These are phyloP conservation scores for Dexiosoma caninum DNA, from an alignment of 2,888 invertebrate species.

Conservation along the genomic window DNA sequence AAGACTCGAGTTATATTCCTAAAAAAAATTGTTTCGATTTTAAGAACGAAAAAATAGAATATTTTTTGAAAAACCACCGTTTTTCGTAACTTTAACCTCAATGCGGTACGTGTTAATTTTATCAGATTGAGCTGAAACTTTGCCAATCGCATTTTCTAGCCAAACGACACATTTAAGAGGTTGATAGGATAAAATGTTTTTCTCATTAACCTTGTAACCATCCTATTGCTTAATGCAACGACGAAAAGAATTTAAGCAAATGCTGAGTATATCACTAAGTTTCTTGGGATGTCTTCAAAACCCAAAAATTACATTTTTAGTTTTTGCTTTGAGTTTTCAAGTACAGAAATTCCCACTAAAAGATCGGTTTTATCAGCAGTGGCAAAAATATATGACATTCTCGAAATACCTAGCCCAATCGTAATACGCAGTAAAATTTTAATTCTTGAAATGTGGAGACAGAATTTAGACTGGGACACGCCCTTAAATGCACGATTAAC, in stretches of 20 bases:
- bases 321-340: slow-evolving; percentile 30
- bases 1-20: too few species aligned
- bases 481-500: not conserved
- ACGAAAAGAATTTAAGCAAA: not conserved
- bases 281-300: slow-evolving; percentile 26
- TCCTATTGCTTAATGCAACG: too few species aligned
- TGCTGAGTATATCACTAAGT: slow-evolving; percentile 7
- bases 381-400: slow-evolving; percentile 50
- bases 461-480: slow-evolving; percentile 40
- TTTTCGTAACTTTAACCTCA: too few species aligned
- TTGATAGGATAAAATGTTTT: too few species aligned
- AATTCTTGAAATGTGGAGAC: slow-evolving; percentile 56
- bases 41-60: too few species aligned
- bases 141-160: too few species aligned
- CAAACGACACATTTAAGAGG: too few species aligned
- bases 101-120: too few species aligned
- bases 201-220: too few species aligned
- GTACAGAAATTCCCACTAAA: slow-evolving; percentile 31
- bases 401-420: slow-evolving; percentile 51
- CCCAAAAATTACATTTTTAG: not conserved
- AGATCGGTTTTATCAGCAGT: slow-evolving; percentile 18
- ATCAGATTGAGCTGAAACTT: too few species aligned
- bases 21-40: too few species aligned
- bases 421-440: slow-evolving; percentile 64
- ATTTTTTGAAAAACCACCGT: too few species aligned